These are phyloP conservation scores for Ophioninae sp. DNA, from an alignment of 2,888 invertebrate genomes.

Conservation along the genomic window DNA sequence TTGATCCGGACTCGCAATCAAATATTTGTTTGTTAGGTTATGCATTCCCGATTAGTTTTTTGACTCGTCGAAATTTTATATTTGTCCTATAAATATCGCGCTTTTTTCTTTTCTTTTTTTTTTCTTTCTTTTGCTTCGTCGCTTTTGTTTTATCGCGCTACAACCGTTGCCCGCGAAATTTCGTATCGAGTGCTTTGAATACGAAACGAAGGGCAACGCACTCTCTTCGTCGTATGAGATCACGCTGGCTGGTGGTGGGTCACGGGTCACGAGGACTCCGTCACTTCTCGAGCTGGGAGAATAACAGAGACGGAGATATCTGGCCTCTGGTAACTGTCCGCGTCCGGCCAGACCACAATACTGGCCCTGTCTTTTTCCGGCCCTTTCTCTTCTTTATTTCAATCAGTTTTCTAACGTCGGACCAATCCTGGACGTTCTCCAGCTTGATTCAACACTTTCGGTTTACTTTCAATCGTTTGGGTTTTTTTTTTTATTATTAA, in stretches of 20 bases:
- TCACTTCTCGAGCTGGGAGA: conserved; percentile 30
- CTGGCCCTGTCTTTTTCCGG: conserved; percentile 32
- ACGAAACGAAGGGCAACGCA: conserved; percentile 58
- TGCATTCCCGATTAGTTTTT: neutral
- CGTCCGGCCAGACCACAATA: conserved; percentile 51
- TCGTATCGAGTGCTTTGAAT: conserved; percentile 32
- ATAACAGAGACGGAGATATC: conserved; percentile 23
- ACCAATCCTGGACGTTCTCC: neutral
- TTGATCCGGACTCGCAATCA: conserved; percentile 37
- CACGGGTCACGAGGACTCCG: conserved; percentile 56
- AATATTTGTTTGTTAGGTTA: conserved; percentile 54
- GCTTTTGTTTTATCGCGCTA: neutral
- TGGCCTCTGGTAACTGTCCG: conserved; percentile 45
- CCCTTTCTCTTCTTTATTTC: conserved; percentile 20
- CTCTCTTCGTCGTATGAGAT: conserved; percentile 40
- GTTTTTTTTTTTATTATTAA: no score
- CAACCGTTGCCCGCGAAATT: conserved; percentile 25
- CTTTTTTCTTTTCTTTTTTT: conserved; percentile 11
- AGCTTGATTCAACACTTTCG: neutral
- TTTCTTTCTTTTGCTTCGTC: conserved; percentile 13
- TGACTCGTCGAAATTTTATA: neutral
- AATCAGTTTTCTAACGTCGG: neutral
- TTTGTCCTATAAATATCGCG: conserved; percentile 16
- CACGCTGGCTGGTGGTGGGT: conserved; percentile 47
- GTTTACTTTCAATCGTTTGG: neutral